These are phyloP conservation scores for Conchocele bisecta DNA, from an alignment of 2,888 invertebrate species.

Conservation along the genomic window DNA sequence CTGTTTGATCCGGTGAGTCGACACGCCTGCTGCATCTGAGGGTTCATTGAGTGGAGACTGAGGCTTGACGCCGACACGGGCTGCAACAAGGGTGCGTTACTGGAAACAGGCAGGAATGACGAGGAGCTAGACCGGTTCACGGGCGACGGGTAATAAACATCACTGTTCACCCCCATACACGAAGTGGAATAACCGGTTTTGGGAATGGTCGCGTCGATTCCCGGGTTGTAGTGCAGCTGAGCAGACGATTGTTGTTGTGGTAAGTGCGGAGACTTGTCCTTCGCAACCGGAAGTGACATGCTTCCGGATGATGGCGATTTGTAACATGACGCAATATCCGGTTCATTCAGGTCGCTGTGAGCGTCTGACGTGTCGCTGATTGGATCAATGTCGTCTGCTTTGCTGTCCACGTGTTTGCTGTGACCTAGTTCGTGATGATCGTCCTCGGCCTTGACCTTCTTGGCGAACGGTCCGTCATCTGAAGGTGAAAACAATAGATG, in stretches of 20 bases:
- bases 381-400: slow-evolving; percentile 62
- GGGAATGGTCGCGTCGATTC: slow-evolving; percentile 41
- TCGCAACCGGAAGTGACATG: slow-evolving; percentile 54
- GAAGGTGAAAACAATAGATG: too few species aligned
- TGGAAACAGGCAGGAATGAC: slow-evolving; percentile 70
- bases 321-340: slow-evolving; percentile 63
- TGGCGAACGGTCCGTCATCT: slow-evolving; percentile 50
- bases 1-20: slow-evolving; percentile 66
- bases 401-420: slow-evolving; percentile 48
- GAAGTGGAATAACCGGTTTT: slow-evolving; percentile 62
- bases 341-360: slow-evolving; percentile 58
- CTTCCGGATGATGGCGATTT: slow-evolving; percentile 58
- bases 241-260: slow-evolving; percentile 58
- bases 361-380: slow-evolving; percentile 58
- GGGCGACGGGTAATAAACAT: slow-evolving; percentile 75
- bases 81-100: slow-evolving; percentile 66
- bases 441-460: slow-evolving; percentile 66
- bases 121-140: slow-evolving; percentile 62
- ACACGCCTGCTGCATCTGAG: slow-evolving; percentile 72
- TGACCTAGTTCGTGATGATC: slow-evolving; percentile 39
- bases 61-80: slow-evolving; percentile 67
- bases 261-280: slow-evolving; percentile 59
- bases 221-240: slow-evolving; percentile 58
- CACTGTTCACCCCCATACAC: slow-evolving; percentile 65
- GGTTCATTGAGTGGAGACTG: slow-evolving; percentile 67